Base-by-base conservation (phyloP, 37 sponge, comb jelly and placozoan species). In the Oscarella lobularis region DNA sequence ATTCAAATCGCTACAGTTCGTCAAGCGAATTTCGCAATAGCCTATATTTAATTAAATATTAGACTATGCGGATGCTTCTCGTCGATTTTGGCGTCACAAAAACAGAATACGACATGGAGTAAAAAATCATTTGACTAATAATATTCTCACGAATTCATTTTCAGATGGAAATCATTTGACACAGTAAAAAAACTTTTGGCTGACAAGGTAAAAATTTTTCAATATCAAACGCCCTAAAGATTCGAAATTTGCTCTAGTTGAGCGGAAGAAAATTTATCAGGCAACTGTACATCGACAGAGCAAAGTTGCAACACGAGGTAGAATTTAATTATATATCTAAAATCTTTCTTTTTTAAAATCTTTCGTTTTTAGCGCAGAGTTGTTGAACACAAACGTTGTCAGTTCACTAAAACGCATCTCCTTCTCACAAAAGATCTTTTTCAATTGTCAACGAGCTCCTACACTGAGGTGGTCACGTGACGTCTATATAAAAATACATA, bases 271-370 rank as follows among this genome's bases (percentile, higher is more conserved):
- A 48, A 48, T 48, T 72, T 5, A 9, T 87, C 0, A 35, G 88
- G 38, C 40, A 75, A 1, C 29, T 84, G 33, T 33, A 81, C 30
- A 76, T 87, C 33, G 36, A 71, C 3, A 40, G 82, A 77, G 39
- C 78, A 0, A 73, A 84, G 27, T 39, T 87, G 2, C 88, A 84
- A 55, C 88, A 87, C 39, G 85, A 84, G 75, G 88, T 87, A 66
- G 3, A 27, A 14, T 35, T 29, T n/a, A 14, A 35, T 27, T 48
- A 20, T 70, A 20, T 20, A n/a, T 9, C 27, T 70, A 9, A 48
- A 20, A 27, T 48, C 20, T 48, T 48, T 27, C 60, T n/a, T 20
- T 70, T 9, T 70, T 70, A 9, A 48, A 20, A 27, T 48, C 20
- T 48, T 48, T 27, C 60, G 20, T 48, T 48, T 48, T 27, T 48